Conservation (phyloP, 2,888 invertebrate genomes). For the Papilio gigon region DNA sequence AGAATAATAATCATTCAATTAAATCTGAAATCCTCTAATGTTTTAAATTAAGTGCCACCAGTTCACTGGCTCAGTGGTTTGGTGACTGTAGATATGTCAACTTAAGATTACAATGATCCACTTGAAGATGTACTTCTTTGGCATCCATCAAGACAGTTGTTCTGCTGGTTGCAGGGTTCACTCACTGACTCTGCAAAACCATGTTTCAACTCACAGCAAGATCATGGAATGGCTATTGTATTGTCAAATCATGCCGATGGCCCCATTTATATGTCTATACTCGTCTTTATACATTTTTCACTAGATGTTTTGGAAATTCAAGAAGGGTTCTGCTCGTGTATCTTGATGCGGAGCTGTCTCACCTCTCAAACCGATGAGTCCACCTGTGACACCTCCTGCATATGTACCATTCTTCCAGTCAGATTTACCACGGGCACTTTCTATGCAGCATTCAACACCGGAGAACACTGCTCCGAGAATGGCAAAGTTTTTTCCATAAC, state of each 20-base stretch:
- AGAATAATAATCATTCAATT: neutral
- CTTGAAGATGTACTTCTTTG: too few relatives aligned
- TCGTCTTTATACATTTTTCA: neutral
- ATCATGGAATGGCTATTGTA: too few relatives aligned
- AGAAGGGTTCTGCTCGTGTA: neutral
- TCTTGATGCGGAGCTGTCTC: constrained; percentile 6
- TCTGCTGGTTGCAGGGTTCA: too few relatives aligned
- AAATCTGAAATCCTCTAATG: neutral
- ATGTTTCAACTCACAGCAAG: too few relatives aligned
- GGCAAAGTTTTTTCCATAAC: constrained; percentile 99
- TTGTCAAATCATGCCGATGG: too few relatives aligned
- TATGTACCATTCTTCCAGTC: constrained; percentile 99
- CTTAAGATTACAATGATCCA: too few relatives aligned
- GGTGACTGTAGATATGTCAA: too few relatives aligned
- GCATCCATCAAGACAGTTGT: too few relatives aligned
- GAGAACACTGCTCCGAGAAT: constrained; percentile 97
- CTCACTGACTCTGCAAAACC: too few relatives aligned
- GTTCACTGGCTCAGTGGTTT: too few relatives aligned
- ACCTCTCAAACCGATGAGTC: constrained; percentile 93
- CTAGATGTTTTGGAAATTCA: neutral
- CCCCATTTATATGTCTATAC: too few relatives aligned
- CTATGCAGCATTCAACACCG: constrained; percentile 96
- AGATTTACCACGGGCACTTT: constrained; percentile 95
- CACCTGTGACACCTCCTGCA: constrained; percentile 97
- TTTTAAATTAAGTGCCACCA: neutral